A percentile compares a stretch with the other conserved stretches of the same genome.
These are phyloP conservation scores for Rhodeus uyekii DNA, from an alignment of 2,797 vertebrate genomes.

Conservation along the genomic window DNA sequence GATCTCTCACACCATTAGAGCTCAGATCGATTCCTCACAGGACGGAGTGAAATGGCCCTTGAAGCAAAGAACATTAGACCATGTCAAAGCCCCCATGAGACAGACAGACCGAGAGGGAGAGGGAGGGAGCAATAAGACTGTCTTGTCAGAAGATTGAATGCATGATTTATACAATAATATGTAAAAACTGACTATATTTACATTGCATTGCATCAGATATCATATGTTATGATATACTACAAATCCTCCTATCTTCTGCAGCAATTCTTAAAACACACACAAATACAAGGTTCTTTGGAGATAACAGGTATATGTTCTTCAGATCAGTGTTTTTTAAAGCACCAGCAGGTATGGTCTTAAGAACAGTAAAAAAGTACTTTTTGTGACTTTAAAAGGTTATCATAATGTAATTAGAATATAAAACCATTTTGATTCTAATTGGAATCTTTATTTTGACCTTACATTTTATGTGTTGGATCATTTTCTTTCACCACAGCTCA, in stretches of 20 bases:
- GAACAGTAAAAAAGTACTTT: neutral
- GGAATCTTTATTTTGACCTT: neutral
- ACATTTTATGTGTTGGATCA: neutral
- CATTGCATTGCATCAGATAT: neutral
- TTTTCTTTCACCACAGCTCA: neutral
- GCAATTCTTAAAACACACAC: neutral
- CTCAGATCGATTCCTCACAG: constrained; percentile 63
- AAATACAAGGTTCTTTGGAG: neutral
- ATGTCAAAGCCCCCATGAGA: constrained; percentile 29
- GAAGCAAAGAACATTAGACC: constrained; percentile 50
- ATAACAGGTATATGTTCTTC: neutral
- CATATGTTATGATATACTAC: neutral
- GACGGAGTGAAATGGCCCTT: constrained; percentile 54
- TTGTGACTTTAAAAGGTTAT: neutral
- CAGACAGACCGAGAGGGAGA: neutral
- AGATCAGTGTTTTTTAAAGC: neutral
- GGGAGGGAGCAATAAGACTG: neutral
- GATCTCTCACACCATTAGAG: constrained; percentile 59
- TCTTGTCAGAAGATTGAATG: constrained; percentile 3
- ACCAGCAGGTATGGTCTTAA: neutral
- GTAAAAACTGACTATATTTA: neutral
- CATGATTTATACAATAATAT: neutral
- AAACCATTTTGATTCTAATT: neutral
- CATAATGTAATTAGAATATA: neutral
- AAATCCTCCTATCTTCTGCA: neutral